These are phyloP conservation scores for Calliphora vicina DNA, from an alignment of 1,140 invertebrate genomes.

Conservation along the genomic window DNA sequence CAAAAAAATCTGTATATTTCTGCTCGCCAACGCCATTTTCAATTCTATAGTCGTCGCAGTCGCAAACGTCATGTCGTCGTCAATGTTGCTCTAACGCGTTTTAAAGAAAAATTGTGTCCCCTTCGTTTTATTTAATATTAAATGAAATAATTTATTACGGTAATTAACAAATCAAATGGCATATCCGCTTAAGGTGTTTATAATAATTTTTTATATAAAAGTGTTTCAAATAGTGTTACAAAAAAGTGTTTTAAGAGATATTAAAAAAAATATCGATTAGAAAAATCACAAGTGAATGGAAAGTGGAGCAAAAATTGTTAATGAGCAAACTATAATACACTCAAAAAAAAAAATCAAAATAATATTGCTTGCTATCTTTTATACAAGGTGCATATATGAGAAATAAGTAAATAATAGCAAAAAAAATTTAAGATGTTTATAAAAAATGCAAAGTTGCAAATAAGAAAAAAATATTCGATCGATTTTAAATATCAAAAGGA, in stretches of 20 bases:
- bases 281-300: conserved; percentile 39
- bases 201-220: conserved; percentile 1
- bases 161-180: not conserved
- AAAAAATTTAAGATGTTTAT: not conserved
- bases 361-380: not conserved
- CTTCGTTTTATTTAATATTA: conserved; percentile 18
- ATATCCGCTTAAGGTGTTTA: conserved; percentile 1
- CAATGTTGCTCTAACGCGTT: conserved; percentile 32
- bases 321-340: conserved; percentile 32
- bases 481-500: conserved; percentile 23
- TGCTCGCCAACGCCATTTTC: conserved; percentile 40
- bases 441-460: too few species aligned
- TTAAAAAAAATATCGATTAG: conserved; percentile 39
- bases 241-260: conserved; percentile 2
- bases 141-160: conserved; percentile 29
- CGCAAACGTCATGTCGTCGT: conserved; percentile 38
- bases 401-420: not conserved
- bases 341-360: not conserved
- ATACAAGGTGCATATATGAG: not conserved
- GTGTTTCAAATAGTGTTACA: conserved; percentile 4
- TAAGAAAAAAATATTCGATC: not conserved
- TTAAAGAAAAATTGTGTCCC: conserved; percentile 28
- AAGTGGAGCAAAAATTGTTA: conserved; percentile 39
- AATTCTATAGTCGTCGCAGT: conserved; percentile 36
- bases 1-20: conserved; percentile 36